Evolutionary conservation across 2,113 vertebrate genomes (phyloP), one percentile per base, ranked within the genome.

Genomic region (Coryphaenoides rupestris): DNA sequence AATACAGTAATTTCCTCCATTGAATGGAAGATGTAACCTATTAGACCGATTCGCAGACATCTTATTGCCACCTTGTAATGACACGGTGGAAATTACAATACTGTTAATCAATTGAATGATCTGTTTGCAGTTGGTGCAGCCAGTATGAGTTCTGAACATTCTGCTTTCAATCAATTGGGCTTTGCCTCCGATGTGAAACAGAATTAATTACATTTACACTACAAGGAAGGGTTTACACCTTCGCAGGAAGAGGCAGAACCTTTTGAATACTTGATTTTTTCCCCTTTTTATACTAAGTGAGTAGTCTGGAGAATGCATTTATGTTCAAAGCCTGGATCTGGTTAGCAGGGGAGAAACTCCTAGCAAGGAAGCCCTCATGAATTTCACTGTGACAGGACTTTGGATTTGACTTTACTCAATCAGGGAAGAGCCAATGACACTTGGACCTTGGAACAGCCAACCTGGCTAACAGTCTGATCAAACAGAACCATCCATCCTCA

Each of bases 401-500:
- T 76, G 64, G 50, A 75, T 81, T 73, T 78, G 75, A 80, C 76
- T 82, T 78, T 50, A 73, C 60, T 78, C 74, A 77, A 82, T 84
- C 80, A 78, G 67, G 59, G 49, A 21, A 71, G 68, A 73, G 72
- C 64, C 73, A 78, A 76, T 78, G 72, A 74, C 61, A 58, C 54
- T 5, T 23, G 46, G 63, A 79, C 75, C 82, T 82, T 81, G 78
- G 69, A 72, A 62, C 56, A 45, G 24, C 21, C 47, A 73, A 81
- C 79, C 74, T 80, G 69, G 69, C 75, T 84, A 74, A 80, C 70
- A 72, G 16, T 79, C 72, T 22, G 45, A 80, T 84, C 77, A 87
- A 82, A 84, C 73, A 69, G 55, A 58, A 55, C 9, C 72, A 76
- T 77, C 76, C 66, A 83, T 83, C 73, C 67, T 45, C 73, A 57